phyloP scores from a whole-genome alignment of 2,797 vertebrate species.

The Sarcoramphus papa region DNA sequence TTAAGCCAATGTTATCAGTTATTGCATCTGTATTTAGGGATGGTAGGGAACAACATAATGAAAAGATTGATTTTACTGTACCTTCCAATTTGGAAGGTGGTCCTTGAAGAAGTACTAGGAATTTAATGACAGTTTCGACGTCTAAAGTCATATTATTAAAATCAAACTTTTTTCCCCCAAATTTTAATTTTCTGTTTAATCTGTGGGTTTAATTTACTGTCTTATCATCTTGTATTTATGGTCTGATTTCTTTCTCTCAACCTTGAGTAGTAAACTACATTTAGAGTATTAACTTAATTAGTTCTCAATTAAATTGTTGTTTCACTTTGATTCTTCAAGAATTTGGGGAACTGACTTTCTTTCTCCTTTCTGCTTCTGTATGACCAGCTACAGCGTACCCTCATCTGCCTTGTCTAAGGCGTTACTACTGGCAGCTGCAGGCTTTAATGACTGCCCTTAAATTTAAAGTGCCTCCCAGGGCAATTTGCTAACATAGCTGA shows the following conservation, averaged over 20 bases:
- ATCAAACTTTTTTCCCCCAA: accelerated
- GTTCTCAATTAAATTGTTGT: not conserved
- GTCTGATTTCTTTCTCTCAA: not conserved
- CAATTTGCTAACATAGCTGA: not conserved
- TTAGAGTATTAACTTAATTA: not conserved
- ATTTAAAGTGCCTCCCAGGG: not conserved
- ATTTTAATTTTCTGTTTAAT: not conserved
- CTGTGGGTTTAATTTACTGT: not conserved
- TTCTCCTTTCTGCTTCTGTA: not conserved
- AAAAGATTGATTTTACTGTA: not conserved
- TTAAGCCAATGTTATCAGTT: not conserved
- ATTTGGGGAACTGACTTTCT: not conserved
- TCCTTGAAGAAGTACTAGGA: not conserved
- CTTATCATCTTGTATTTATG: not conserved
- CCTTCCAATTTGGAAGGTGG: not conserved
- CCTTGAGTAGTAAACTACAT: not conserved
- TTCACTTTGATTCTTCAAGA: not conserved
- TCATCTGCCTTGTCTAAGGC: not conserved
- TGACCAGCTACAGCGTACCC: not conserved
- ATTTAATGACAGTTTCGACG: not conserved
- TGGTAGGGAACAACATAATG: not conserved
- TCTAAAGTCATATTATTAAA: not conserved
- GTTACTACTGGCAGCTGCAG: not conserved
- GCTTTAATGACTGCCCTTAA: not conserved
- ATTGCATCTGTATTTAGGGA: not conserved